Base-by-base conservation (phyloP, 1,140 invertebrate species). In the Drosophila fuyamai region DNA sequence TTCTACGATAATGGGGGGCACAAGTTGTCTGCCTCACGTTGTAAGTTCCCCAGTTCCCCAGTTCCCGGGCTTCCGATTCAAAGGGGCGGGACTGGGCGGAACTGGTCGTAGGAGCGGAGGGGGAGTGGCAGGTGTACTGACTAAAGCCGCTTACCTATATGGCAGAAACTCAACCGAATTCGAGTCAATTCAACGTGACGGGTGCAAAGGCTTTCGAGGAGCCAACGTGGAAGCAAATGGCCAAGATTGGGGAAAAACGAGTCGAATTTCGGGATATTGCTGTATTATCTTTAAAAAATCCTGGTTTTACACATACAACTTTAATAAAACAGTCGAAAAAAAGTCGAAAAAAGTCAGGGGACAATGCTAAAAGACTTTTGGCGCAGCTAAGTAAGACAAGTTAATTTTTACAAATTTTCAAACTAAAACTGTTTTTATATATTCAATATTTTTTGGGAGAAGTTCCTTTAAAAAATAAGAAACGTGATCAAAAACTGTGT, bases 121-220 rank as follows among this genome's bases (percentile, higher is more conserved):
- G 46, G 63, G 63, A 14, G 43, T 9, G 56, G 56, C 62, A 65
- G 56, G 62, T 68, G 36, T 55, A 29, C 36, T n/a, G 18, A 18
- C 23, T 5, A 58, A 71, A 71, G 67, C 67, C 36, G 65, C 51
- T 71, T 71, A 71, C 65, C 6, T 9, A 16, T 29, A 27, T 18
- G 51, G 5, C 48, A 59, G 29, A 51, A 51, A 35, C 43, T 18
- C 43, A 47, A 23, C 41, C 32, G 55, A 67, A 55, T 55, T 67
- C 35, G 35, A 35, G 29, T 83, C 77, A 36, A 78, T 68, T 77
- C 67, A 59, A 68, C 53, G 67, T 84, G 82, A 86, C 65, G 73
- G 65, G 75, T 65, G 68, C 61, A 76, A 71, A 75, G 67, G 82
- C 63, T 66, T 74, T 18, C 36, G 53, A 27, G 8, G 16, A 43